Conservation (phyloP, 2,797 vertebrate species). For the Serranus cabrilla region DNA sequence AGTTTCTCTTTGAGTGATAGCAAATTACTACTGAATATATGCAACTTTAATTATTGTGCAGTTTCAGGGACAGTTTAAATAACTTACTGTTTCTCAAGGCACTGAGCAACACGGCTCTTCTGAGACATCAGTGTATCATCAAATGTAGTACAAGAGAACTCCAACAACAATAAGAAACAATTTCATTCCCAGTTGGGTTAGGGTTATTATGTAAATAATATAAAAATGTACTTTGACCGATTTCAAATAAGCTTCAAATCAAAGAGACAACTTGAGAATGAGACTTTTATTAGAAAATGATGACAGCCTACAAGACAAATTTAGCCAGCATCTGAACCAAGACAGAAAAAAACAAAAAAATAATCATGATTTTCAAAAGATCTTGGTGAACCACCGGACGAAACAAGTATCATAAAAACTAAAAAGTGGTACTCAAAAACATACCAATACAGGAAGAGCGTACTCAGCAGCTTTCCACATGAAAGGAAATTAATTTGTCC, state of each 20-base stretch:
- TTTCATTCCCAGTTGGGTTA: too few species aligned
- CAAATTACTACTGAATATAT: background rate
- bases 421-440: slow-evolving; percentile 81
- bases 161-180: background rate
- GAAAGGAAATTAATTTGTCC: slow-evolving; percentile 75
- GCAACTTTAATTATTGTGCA: background rate
- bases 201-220: too few species aligned
- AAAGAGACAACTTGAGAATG: slow-evolving; percentile 39
- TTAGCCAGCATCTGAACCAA: slow-evolving; percentile 69
- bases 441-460: slow-evolving; percentile 78
- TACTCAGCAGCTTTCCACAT: slow-evolving; percentile 80
- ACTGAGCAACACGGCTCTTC: background rate
- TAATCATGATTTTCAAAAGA: slow-evolving; percentile 55
- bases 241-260: background rate
- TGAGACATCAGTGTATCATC: background rate
- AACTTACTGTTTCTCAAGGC: background rate
- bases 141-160: background rate
- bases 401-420: slow-evolving; percentile 67
- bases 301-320: slow-evolving; percentile 73
- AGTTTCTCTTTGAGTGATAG: background rate
- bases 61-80: background rate
- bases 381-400: slow-evolving; percentile 53
- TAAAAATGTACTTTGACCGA: background rate
- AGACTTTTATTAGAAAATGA: slow-evolving; percentile 84
- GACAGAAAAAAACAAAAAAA: slow-evolving; percentile 38